Conservation (phyloP, 2,113 vertebrate genomes). For the Seriola aureovittata region DNA sequence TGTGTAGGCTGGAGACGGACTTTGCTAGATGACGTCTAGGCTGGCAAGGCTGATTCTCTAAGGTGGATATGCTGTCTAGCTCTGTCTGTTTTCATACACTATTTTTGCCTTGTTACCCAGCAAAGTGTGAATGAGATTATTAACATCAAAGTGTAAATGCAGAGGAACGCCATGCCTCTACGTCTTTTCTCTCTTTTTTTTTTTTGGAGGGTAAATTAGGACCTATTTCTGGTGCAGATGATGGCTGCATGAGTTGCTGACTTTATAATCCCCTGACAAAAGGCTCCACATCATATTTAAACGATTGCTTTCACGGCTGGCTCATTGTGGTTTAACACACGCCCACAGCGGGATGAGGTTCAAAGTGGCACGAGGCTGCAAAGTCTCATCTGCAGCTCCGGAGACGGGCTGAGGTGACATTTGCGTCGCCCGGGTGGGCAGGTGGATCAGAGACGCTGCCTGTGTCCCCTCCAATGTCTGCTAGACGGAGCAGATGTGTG, state of each 20-base stretch:
- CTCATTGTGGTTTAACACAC: conserved; percentile 83
- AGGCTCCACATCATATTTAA: conserved; percentile 80
- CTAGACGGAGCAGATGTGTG: conserved; percentile 60
- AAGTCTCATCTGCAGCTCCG: conserved; percentile 59
- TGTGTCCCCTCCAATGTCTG: conserved; percentile 70
- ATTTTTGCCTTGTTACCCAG: conserved; percentile 47
- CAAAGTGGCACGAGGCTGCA: conserved; percentile 69
- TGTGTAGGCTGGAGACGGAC: neutral
- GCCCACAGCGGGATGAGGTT: conserved; percentile 74
- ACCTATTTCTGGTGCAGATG: conserved; percentile 72
- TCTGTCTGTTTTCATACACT: conserved; percentile 25
- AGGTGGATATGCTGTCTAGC: conserved; percentile 16
- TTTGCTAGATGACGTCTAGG: neutral
- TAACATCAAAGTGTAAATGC: conserved; percentile 78
- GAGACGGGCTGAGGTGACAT: conserved; percentile 73
- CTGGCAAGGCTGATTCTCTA: conserved; percentile 5
- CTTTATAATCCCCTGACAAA: conserved; percentile 81
- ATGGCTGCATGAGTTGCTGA: conserved; percentile 69
- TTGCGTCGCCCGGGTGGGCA: conserved; percentile 69
- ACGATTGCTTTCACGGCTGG: conserved; percentile 74
- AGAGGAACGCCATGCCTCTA: conserved; percentile 42
- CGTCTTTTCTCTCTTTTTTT: conserved; percentile 23
- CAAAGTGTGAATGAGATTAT: conserved; percentile 76
- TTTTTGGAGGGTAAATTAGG: conserved; percentile 59
- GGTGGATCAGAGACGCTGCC: conserved; percentile 68